phyloP scores from a whole-genome alignment of 2,113 vertebrate species.

The Suricata suricatta region DNA sequence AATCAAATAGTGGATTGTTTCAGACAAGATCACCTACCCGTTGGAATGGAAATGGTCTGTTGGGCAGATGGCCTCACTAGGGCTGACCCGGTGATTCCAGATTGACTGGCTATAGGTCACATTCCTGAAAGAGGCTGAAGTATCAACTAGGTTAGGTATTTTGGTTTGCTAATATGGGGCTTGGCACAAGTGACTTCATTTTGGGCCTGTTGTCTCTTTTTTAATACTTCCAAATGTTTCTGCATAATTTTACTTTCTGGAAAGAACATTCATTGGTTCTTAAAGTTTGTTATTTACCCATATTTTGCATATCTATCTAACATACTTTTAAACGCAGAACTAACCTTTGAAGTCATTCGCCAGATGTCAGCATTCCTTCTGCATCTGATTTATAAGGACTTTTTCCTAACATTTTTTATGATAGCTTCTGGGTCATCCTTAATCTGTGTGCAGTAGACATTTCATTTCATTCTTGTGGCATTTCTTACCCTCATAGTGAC shows the following conservation, averaged over 20 bases:
- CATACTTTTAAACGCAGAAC: not conserved
- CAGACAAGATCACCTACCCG: not conserved
- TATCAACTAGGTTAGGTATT: not conserved
- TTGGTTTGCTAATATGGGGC: not conserved
- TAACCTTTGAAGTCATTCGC: slow-evolving; percentile 7
- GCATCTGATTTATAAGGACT: not conserved
- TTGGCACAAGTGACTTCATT: not conserved
- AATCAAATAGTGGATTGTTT: not conserved
- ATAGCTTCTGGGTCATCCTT: slow-evolving; percentile 25
- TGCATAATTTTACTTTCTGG: not conserved
- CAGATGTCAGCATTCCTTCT: not conserved
- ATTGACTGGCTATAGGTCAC: not conserved
- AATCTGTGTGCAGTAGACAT: not conserved
- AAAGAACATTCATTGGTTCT: not conserved
- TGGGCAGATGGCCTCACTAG: not conserved
- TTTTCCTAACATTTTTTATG: slow-evolving; percentile 27
- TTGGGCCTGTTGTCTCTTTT: not conserved
- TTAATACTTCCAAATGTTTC: not conserved
- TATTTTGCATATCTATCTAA: not conserved
- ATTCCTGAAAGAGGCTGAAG: not conserved
- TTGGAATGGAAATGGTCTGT: not conserved
- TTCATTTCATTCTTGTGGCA: slow-evolving; percentile 15
- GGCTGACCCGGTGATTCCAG: not conserved
- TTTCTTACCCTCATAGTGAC: not conserved
- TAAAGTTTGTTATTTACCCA: not conserved